Percentiles rank a stretch among this genome's conserved stretches.
phyloP scores from a whole-genome alignment of 2,113 vertebrate species.

The Erpornis zantholeuca region DNA sequence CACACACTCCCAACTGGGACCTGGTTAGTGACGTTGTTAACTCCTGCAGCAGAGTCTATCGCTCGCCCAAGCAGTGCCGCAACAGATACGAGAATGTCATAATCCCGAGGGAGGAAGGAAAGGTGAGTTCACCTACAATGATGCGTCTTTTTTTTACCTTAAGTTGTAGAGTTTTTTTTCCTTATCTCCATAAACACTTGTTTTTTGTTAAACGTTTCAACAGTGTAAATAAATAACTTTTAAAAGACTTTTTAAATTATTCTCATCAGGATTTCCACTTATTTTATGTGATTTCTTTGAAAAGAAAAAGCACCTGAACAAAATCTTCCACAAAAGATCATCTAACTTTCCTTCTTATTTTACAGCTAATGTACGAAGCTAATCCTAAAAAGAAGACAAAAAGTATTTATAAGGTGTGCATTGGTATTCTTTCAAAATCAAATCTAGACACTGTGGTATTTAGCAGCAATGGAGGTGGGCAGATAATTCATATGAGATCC shows the following conservation, averaged over 20 bases:
- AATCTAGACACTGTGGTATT: conserved; percentile 64
- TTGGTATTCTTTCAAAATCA: conserved; percentile 72
- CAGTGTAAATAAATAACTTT: conserved; percentile 52
- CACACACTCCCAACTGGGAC: conserved; percentile 96
- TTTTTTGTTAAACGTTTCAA: conserved; percentile 53
- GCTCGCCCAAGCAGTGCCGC: conserved; percentile 92
- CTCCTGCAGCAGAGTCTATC: conserved; percentile 91
- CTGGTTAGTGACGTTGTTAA: conserved; percentile 93
- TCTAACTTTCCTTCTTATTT: conserved; percentile 75
- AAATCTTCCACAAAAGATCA: conserved; percentile 69
- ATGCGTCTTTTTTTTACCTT: not conserved
- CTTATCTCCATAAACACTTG: conserved; percentile 33
- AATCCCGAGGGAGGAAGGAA: conserved; percentile 92
- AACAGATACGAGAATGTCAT: conserved; percentile 92
- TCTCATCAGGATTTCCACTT: conserved; percentile 62
- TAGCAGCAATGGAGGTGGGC: conserved; percentile 66
- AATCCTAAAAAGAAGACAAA: conserved; percentile 97
- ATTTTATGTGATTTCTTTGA: conserved; percentile 67
- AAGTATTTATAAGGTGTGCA: conserved; percentile 91
- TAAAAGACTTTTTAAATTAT: conserved; percentile 29
- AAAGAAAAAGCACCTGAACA: conserved; percentile 67
- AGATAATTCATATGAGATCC: conserved; percentile 63
- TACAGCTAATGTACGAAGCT: conserved; percentile 89
- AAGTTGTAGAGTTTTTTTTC: conserved; percentile 21
- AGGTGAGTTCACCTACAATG: conserved; percentile 71